Percentiles rank a stretch among this genome's conserved stretches.
Conservation (phyloP, 2,888 invertebrate genomes). For the Hydraecia micacea region DNA sequence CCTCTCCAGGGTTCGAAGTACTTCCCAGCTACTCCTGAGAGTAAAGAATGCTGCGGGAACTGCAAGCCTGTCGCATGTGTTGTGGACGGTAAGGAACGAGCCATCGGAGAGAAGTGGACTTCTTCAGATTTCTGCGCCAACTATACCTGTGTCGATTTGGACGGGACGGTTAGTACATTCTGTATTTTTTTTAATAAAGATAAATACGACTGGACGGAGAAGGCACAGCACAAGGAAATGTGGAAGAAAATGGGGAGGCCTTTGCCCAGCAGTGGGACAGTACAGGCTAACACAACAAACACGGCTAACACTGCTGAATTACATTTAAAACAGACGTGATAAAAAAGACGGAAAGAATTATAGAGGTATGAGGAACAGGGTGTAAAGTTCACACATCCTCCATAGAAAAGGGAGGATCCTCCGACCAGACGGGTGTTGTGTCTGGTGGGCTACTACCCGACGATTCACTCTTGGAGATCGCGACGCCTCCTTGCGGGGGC, state of each 20-base stretch:
- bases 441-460: no score
- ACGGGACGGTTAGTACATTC: constrained; percentile 79
- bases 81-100: constrained; percentile 83
- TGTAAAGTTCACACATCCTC: not conserved
- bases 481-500: no score
- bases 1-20: constrained; percentile 91
- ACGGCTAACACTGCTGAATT: no score
- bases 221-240: no score
- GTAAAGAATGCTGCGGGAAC: constrained; percentile 91
- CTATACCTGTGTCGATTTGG: constrained; percentile 90
- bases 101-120: constrained; percentile 90
- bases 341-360: no score
- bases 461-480: no score
- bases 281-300: no score
- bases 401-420: no score
- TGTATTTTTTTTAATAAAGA: not conserved
- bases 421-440: no score
- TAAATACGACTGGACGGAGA: not conserved
- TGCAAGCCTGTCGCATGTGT: constrained; percentile 92
- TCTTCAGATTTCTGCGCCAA: constrained; percentile 91
- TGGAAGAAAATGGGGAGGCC: no score
- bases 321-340: not conserved
- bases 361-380: no score
- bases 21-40: constrained; percentile 78
- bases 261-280: no score